These are phyloP conservation scores for Gobio occitaniae DNA, from an alignment of 2,797 vertebrate genomes.

Conservation along the genomic window DNA sequence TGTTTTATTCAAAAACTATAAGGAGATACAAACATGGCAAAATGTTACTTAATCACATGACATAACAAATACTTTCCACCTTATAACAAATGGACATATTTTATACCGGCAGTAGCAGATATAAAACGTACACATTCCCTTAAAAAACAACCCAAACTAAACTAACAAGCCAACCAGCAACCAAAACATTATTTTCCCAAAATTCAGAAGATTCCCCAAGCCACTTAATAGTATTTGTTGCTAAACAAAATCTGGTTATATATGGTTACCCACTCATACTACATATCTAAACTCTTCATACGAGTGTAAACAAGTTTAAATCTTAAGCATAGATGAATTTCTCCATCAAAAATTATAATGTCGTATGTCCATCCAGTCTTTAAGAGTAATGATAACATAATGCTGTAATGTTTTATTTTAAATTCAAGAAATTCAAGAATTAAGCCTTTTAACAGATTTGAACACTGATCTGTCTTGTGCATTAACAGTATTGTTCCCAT, in stretches of 20 bases:
- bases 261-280: neutral
- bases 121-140: neutral
- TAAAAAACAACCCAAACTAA: neutral
- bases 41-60: neutral
- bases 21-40: neutral
- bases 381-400: neutral
- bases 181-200: neutral
- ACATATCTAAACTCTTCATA: neutral
- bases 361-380: neutral
- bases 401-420: neutral
- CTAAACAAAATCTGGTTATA: neutral
- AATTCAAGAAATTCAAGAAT: neutral
- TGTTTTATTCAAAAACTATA: neutral
- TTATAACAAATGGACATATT: neutral
- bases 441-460: neutral
- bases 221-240: neutral
- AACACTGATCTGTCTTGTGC: neutral
- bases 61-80: neutral
- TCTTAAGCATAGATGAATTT: neutral
- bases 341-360: neutral
- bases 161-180: neutral
- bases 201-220: neutral
- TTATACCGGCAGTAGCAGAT: neutral
- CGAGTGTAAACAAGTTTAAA: too few relatives aligned
- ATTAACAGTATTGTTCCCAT: conserved; percentile 91